Conservation (phyloP, 2,888 invertebrate species). For the Lasius fuliginosus region DNA sequence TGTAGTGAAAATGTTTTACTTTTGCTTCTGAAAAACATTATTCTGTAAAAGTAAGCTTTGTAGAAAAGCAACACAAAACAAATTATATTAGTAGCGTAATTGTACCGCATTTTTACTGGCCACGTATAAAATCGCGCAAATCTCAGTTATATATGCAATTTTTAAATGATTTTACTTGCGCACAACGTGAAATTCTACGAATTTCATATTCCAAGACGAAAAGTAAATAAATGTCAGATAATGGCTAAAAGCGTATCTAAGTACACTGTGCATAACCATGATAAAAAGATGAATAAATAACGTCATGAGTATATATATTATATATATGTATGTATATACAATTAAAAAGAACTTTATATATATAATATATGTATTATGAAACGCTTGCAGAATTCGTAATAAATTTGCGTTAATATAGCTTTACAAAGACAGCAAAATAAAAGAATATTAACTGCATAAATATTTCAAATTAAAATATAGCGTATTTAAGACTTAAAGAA, state of each 20-base stretch:
- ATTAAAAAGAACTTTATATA: background rate
- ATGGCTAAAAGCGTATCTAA: conserved; percentile 55
- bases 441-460: background rate
- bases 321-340: background rate
- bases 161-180: conserved; percentile 9
- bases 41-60: background rate
- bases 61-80: background rate
- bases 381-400: background rate
- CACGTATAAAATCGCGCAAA: background rate
- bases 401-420: background rate
- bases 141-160: conserved; percentile 12
- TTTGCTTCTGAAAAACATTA: background rate
- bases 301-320: background rate
- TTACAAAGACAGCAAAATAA: background rate
- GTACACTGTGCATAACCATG: conserved; percentile 42
- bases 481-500: background rate
- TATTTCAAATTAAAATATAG: background rate
- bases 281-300: conserved; percentile 21
- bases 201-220: background rate
- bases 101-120: background rate
- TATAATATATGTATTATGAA: background rate
- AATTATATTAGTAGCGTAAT: conserved; percentile 9
- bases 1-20: background rate
- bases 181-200: background rate
- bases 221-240: conserved; percentile 30